Evolutionary conservation across 2,113 vertebrate genomes (phyloP).

Genomic region (Monarcha castaneiventris): DNA sequence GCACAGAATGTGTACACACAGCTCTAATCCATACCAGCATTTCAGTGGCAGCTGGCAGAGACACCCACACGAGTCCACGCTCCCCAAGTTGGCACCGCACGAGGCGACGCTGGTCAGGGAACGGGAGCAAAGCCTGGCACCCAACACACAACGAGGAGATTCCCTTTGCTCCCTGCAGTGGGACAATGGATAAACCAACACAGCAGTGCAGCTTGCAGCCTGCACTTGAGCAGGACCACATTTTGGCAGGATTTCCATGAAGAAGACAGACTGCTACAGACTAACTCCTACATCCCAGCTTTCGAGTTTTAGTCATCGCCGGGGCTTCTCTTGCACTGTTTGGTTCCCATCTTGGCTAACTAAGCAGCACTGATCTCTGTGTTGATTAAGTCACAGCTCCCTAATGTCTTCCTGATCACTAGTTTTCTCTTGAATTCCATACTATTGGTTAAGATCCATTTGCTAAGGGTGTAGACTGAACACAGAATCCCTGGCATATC

Average conservation of each 20-base stretch:
- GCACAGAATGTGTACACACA: slow-evolving; percentile 53
- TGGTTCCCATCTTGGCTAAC: slow-evolving; percentile 1
- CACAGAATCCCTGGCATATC: neutral
- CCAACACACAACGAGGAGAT: neutral
- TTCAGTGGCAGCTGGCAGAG: slow-evolving; percentile 36
- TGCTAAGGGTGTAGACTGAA: neutral
- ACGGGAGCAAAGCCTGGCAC: neutral
- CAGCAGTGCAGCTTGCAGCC: neutral
- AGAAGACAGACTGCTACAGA: slow-evolving; percentile 32
- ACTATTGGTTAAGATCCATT: neutral
- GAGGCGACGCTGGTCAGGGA: neutral
- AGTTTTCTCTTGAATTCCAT: neutral
- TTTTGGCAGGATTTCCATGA: slow-evolving; percentile 4
- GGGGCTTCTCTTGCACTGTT: neutral
- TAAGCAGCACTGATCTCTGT: neutral
- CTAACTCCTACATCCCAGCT: slow-evolving; percentile 50
- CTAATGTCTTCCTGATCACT: neutral
- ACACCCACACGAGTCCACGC: neutral
- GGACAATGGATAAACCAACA: neutral
- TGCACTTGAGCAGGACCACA: neutral
- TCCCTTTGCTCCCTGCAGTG: neutral
- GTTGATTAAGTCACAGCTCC: neutral
- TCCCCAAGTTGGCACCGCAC: neutral
- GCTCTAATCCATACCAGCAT: slow-evolving; percentile 50
- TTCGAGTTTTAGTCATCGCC: slow-evolving; percentile 42